A percentile compares a stretch with the other conserved stretches of the same genome.
Evolutionary conservation across 2,888 invertebrate genomes (phyloP).

Genomic region (Andrena bicolor): DNA sequence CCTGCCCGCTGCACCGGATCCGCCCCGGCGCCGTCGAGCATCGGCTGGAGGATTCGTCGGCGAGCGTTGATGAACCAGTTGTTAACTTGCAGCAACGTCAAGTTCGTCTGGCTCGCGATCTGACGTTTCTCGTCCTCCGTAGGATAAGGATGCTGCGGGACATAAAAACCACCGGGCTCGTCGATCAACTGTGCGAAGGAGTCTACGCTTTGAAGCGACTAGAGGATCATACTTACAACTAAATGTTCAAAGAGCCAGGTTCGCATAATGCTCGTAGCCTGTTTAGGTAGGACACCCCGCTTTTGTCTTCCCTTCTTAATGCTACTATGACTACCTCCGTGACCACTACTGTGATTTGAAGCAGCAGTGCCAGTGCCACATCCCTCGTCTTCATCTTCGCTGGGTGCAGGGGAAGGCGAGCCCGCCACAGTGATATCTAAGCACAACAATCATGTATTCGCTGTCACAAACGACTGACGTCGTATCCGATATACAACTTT

Average conservation of each 20-base stretch:
- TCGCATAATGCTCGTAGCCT: constrained; percentile 98
- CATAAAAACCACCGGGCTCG: neutral
- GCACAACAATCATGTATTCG: constrained; percentile 15
- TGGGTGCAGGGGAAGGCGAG: constrained; percentile 87
- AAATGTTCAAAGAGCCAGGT: constrained; percentile 98
- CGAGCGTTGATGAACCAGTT: constrained; percentile 98
- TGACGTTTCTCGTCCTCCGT: constrained; percentile 97
- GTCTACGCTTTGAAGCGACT: neutral
- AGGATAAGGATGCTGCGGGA: constrained; percentile 95
- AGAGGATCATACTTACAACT: constrained; percentile 89
- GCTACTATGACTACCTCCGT: constrained; percentile 85
- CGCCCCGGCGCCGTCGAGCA: constrained; percentile 91
- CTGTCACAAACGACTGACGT: no score
- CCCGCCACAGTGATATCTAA: constrained; percentile 85
- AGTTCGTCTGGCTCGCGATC: constrained; percentile 94
- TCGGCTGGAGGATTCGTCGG: constrained; percentile 95
- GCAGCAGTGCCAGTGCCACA: constrained; percentile 84
- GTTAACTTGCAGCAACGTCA: constrained; percentile 95
- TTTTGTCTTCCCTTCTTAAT: constrained; percentile 89
- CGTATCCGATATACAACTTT: neutral
- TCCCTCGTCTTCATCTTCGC: constrained; percentile 84
- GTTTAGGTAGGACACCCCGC: constrained; percentile 96
- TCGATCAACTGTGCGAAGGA: no score
- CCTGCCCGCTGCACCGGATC: constrained; percentile 81
- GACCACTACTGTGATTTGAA: constrained; percentile 86